These are phyloP conservation scores for Psittacula echo DNA, from an alignment of 2,797 vertebrate species.

Conservation along the genomic window DNA sequence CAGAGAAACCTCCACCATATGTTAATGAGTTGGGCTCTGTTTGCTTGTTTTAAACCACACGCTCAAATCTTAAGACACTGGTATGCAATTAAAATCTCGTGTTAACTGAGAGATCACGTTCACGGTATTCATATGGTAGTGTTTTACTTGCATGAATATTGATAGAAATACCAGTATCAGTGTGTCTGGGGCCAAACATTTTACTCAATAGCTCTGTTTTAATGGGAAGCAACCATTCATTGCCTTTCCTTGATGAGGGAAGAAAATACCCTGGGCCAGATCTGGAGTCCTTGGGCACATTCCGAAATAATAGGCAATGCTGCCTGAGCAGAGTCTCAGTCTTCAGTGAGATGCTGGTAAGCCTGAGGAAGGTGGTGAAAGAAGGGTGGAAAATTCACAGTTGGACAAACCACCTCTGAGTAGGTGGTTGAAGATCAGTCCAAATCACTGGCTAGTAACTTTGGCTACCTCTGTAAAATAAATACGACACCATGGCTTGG, in stretches of 20 bases:
- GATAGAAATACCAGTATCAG: not conserved
- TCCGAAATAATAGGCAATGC: not conserved
- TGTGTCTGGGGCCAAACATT: not conserved
- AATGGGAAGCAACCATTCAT: not conserved
- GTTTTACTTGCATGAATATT: not conserved
- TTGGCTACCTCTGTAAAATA: not conserved
- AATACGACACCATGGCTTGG: accelerated
- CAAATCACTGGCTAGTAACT: not conserved
- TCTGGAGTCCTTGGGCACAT: not conserved
- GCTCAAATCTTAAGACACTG: not conserved
- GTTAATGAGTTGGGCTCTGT: not conserved
- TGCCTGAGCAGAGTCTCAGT: not conserved
- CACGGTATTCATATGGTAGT: not conserved
- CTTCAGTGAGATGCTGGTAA: not conserved
- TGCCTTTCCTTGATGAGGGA: not conserved
- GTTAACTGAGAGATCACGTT: not conserved
- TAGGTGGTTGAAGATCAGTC: not conserved
- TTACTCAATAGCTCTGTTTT: not conserved
- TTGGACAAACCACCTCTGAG: not conserved
- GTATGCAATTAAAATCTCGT: not conserved
- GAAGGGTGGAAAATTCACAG: not conserved
- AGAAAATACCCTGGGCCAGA: not conserved
- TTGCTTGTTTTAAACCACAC: not conserved
- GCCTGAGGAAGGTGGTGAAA: not conserved
- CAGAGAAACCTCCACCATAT: not conserved